These are phyloP conservation scores for Stenchaetothrips biformis DNA, from an alignment of 2,888 invertebrate species.

Conservation along the genomic window DNA sequence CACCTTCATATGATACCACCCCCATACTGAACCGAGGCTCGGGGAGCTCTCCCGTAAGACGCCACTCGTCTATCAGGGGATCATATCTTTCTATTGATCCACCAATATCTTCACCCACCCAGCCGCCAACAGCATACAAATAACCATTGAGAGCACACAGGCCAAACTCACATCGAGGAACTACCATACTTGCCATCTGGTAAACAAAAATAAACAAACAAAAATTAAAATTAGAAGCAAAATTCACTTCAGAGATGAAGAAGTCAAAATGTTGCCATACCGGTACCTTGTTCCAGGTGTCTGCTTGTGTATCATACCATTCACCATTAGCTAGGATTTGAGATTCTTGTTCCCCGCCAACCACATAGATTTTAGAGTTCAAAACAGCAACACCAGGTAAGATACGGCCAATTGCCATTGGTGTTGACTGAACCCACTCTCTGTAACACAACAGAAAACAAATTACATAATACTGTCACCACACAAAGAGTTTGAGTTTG, in stretches of 20 bases:
- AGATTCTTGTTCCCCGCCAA: conserved; percentile 87
- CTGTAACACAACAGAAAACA: conserved; percentile 45
- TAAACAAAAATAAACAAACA: neutral
- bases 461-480: neutral
- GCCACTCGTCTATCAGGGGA: conserved; percentile 73
- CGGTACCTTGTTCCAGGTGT: conserved; percentile 47
- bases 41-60: conserved; percentile 68
- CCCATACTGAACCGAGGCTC: conserved; percentile 90
- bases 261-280: neutral
- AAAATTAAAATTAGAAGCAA: neutral
- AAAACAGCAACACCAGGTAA: conserved; percentile 81
- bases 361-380: conserved; percentile 81
- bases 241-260: neutral
- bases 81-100: conserved; percentile 84
- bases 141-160: conserved; percentile 76
- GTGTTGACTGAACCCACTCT: conserved; percentile 73
- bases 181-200: conserved; percentile 44
- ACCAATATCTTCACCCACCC: conserved; percentile 89
- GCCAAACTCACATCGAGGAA: conserved; percentile 85
- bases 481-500: neutral
- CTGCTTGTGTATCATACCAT: conserved; percentile 68
- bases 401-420: conserved; percentile 79
- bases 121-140: conserved; percentile 85
- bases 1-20: conserved; percentile 75
- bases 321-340: conserved; percentile 85